These are phyloP conservation scores for Atta texana DNA, from an alignment of 1,140 invertebrate species.

Conservation along the genomic window DNA sequence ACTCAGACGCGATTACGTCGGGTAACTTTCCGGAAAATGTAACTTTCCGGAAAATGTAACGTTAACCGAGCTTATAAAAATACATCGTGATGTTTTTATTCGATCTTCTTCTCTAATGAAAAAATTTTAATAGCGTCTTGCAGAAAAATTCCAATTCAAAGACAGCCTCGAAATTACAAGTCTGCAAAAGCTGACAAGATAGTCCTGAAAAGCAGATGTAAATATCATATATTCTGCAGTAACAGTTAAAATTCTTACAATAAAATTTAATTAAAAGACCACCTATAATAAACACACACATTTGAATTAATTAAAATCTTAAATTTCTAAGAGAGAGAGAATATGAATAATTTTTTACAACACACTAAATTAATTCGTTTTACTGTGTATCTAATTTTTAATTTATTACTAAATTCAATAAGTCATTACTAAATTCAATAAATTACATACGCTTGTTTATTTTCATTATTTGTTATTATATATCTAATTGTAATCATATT, in stretches of 20 bases:
- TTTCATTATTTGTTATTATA: too few species aligned
- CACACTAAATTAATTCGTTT: too few species aligned
- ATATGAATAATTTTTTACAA: too few species aligned
- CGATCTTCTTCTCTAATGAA: slow-evolving; percentile 38
- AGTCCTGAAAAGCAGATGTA: background rate
- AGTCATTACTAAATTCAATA: too few species aligned
- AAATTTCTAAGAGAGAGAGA: background rate
- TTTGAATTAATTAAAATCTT: background rate
- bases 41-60: slow-evolving; percentile 43
- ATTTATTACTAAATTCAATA: too few species aligned
- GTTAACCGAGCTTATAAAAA: slow-evolving; percentile 34
- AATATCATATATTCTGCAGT: background rate
- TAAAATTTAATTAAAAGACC: slow-evolving; percentile 8
- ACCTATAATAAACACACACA: background rate
- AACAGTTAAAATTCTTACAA: background rate
- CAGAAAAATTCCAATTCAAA: slow-evolving; percentile 24
- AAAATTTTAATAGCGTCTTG: slow-evolving; percentile 32
- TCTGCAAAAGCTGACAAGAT: background rate
- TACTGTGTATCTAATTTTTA: too few species aligned
- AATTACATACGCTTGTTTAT: too few species aligned
- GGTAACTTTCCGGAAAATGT: slow-evolving; percentile 22
- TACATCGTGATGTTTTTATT: slow-evolving; percentile 10
- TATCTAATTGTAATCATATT: too few species aligned
- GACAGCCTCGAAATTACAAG: background rate
- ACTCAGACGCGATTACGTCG: slow-evolving; percentile 35